phyloP scores from a whole-genome alignment of 2,113 vertebrate genomes.

The Thermophis baileyi region DNA sequence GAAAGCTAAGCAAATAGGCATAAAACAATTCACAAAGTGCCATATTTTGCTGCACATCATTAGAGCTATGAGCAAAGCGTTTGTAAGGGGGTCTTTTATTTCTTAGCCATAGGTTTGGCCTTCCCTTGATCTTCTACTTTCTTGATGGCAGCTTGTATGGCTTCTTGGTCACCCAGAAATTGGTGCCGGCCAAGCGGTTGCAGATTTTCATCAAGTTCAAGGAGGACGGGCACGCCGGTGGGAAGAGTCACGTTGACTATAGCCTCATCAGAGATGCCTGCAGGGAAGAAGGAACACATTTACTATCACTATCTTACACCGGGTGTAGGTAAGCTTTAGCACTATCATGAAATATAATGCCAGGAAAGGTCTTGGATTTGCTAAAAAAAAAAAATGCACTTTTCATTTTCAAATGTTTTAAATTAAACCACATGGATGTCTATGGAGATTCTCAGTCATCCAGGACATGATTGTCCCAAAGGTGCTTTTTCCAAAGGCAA shows the following conservation, averaged over 20 bases:
- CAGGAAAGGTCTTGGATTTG: neutral
- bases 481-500: neutral
- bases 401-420: neutral
- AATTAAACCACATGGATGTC: neutral
- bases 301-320: neutral
- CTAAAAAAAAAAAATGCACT: neutral
- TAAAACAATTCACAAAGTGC: slow-evolving; percentile 42
- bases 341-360: neutral
- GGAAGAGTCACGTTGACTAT: slow-evolving; percentile 89
- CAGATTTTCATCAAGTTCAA: slow-evolving; percentile 90
- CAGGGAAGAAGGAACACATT: slow-evolving; percentile 8
- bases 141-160: slow-evolving; percentile 92
- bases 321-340: neutral
- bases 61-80: neutral
- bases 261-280: slow-evolving; percentile 88
- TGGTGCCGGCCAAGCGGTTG: slow-evolving; percentile 79
- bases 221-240: slow-evolving; percentile 88
- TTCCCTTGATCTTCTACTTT: slow-evolving; percentile 98
- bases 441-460: neutral
- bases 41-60: neutral
- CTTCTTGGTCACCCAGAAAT: slow-evolving; percentile 90
- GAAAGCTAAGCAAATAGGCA: slow-evolving; percentile 39
- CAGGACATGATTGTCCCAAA: neutral
- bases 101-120: slow-evolving; percentile 67
- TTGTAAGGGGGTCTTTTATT: slow-evolving; percentile 42